Evolutionary conservation across 2,888 invertebrate genomes (phyloP), one percentile per base, ranked within the genome.

Genomic region (Coenonympha glycerion): DNA sequence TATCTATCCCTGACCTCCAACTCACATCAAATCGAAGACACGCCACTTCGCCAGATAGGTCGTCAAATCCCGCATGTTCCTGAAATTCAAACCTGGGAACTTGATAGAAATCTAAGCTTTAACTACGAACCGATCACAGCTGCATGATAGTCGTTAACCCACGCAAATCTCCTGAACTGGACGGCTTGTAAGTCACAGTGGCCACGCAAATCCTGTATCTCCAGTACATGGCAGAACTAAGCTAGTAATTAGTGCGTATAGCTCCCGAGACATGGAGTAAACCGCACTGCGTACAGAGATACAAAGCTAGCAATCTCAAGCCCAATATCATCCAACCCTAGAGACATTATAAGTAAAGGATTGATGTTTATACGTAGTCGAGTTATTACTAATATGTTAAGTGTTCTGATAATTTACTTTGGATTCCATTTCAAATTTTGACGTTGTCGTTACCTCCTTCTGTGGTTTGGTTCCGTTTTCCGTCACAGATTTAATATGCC

Each of bases 161-260:
- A 19, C 19, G 30, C 19, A 19, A 44, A 44, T 31, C 44, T 15
- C 15, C 30, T 22, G 22, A 6, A n/a, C 15, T 15, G 30, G 44
- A 44, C 44, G n/a, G 33, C 44, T 16, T 22, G 30, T 33, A 33
- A 31, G 31, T 44, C 30, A 44, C 15, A 33, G 44, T 22, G 21
- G 31, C 6, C 9, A 33, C 44, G 31, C 33, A 33, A 44, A 33
- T 44, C 44, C 22, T 3, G 31, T 22, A 33, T 44, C 22, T n/a
- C 28, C 31, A 44, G 36, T 28, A 46, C 40, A 49, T 45, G 39
- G 39, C 41, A 36, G 45, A 34, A 36, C 46, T 53, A 49, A 53
- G 49, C 53, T 33, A 49, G 53, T 53, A 53, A 53, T 53, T 53
- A 49, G 53, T 46, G 45, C 46, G 46, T 53, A 53, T 45, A 19